A percentile compares a stretch with the other conserved stretches of the same genome.
Evolutionary conservation across 2,797 vertebrate genomes (phyloP).

Genomic region (Phaenicophaeus curvirostris): DNA sequence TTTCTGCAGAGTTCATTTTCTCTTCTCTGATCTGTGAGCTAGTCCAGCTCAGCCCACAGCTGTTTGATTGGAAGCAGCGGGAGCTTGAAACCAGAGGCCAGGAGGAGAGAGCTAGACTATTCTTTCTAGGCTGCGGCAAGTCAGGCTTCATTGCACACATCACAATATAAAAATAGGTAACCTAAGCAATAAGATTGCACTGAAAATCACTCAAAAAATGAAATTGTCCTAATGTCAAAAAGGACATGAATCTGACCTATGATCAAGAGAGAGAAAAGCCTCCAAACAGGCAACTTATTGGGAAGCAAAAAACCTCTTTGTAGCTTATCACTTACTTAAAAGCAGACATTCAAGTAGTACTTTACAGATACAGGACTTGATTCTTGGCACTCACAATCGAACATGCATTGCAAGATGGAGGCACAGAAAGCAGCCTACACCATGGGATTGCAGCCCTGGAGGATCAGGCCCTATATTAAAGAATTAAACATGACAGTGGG

Average conservation of each 20-base stretch:
- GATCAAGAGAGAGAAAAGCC: not conserved
- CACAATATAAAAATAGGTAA: not conserved
- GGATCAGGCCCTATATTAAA: not conserved
- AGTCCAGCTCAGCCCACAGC: not conserved
- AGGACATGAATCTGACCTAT: not conserved
- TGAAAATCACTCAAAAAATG: not conserved
- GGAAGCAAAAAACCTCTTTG: not conserved
- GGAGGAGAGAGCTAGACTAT: not conserved
- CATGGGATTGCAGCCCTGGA: not conserved
- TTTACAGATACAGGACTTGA: not conserved
- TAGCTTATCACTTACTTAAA: conserved; percentile 3
- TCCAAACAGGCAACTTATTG: not conserved
- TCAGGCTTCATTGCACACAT: not conserved
- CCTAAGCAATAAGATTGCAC: not conserved
- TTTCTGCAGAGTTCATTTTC: not conserved
- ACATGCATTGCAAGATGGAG: not conserved
- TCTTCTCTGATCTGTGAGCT: not conserved
- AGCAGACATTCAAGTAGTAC: not conserved
- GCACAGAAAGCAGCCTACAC: not conserved
- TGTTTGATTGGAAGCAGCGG: not conserved
- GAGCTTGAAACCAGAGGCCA: not conserved
- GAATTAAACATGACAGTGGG: not conserved
- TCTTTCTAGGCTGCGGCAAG: accelerated
- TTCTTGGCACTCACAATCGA: not conserved
- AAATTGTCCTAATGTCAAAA: not conserved